phyloP scores from a whole-genome alignment of 2,888 invertebrate genomes.

The Hirtodrosophila histrioides region DNA sequence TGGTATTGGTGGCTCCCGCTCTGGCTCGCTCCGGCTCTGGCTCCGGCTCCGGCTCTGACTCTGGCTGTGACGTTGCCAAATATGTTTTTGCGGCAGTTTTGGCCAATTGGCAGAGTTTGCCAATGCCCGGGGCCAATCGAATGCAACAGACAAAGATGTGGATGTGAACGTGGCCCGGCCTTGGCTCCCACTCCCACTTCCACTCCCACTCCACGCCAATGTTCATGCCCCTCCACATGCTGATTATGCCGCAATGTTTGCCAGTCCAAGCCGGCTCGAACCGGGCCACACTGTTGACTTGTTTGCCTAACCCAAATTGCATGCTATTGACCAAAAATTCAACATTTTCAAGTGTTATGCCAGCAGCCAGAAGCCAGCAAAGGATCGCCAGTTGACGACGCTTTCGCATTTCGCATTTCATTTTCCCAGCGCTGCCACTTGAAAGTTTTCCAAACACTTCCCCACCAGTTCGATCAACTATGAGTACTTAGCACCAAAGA shows the following conservation, averaged over 20 bases:
- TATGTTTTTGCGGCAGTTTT: conserved; percentile 77
- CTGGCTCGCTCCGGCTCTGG: conserved; percentile 7
- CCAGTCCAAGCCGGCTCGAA: conserved; percentile 29
- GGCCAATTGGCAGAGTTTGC: conserved; percentile 63
- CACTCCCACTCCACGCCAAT: background rate
- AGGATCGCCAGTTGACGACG: conserved; percentile 33
- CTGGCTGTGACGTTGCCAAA: conserved; percentile 54
- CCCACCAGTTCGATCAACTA: conserved; percentile 63
- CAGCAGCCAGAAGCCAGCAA: conserved; percentile 14
- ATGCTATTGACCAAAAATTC: conserved; percentile 71
- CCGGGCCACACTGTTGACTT: conserved; percentile 42
- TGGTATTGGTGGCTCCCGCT: conserved; percentile 20
- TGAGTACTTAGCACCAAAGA: conserved; percentile 28
- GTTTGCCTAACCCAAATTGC: conserved; percentile 78
- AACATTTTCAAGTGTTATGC: conserved; percentile 57
- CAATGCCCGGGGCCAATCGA: conserved; percentile 58
- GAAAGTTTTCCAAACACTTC: conserved; percentile 66
- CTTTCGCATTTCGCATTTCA: conserved; percentile 44
- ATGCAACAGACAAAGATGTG: conserved; percentile 62
- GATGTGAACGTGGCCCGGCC: conserved; percentile 2
- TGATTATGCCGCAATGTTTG: conserved; percentile 75
- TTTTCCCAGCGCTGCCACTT: conserved; percentile 53
- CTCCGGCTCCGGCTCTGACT: conserved; percentile 26
- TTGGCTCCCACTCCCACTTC: background rate
- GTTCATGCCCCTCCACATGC: conserved; percentile 12